These are phyloP conservation scores for Thecophora atra DNA, from an alignment of 2,888 invertebrate species.

Conservation along the genomic window DNA sequence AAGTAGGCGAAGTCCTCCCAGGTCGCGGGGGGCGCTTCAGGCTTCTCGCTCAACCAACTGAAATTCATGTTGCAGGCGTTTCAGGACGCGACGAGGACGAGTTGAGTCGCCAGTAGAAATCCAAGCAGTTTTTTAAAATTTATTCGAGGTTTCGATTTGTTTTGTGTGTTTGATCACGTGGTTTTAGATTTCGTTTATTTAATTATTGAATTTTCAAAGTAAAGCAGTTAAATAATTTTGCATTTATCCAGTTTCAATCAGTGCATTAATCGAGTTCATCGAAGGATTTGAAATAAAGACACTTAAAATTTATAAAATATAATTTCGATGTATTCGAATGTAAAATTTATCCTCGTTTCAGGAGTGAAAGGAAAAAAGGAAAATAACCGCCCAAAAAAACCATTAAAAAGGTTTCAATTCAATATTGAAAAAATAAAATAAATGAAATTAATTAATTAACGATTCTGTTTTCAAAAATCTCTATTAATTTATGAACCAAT, in stretches of 20 bases:
- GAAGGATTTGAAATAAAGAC: constrained; percentile 61
- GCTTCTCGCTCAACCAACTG: constrained; percentile 61
- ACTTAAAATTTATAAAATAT: constrained; percentile 63
- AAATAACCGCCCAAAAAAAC: too few species aligned
- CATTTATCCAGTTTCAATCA: constrained; percentile 31
- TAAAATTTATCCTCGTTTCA: constrained; percentile 48
- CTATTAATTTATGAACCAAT: too few species aligned
- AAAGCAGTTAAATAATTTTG: constrained; percentile 25
- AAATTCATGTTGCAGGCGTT: constrained; percentile 58
- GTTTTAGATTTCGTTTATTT: constrained; percentile 40
- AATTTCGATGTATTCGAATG: constrained; percentile 41
- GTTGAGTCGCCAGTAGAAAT: neutral
- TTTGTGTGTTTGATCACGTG: constrained; percentile 36
- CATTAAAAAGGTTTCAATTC: too few species aligned
- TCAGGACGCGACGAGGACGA: neutral
- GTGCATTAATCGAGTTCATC: constrained; percentile 40
- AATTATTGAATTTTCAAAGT: constrained; percentile 38
- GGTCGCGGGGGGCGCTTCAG: constrained; percentile 67
- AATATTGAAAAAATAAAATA: neutral
- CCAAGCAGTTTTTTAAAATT: neutral
- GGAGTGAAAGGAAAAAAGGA: neutral
- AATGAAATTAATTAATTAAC: neutral
- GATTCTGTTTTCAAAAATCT: too few species aligned
- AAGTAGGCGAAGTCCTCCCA: constrained; percentile 67
- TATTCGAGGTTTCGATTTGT: constrained; percentile 20